Evolutionary conservation across 2,888 invertebrate genomes (phyloP), one percentile per base, ranked within the genome.

Genomic region (Deilephila porcellus): DNA sequence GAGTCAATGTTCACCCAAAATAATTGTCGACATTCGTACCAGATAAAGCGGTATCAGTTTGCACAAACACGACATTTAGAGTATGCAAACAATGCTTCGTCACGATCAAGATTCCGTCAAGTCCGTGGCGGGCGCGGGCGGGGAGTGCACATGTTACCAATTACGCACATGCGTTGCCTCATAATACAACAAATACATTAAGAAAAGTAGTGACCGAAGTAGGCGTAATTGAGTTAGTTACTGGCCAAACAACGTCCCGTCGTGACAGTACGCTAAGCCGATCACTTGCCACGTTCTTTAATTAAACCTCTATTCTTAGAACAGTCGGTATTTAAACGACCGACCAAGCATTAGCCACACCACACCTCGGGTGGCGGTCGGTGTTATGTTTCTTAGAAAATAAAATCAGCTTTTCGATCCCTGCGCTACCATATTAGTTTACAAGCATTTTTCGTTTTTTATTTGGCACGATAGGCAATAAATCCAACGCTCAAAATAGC

Each of bases 1-100:
- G 88, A 91, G 91, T 92, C 89, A 92, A 91, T 91, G 90, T 89
- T 90, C 90, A 88, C 87, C 88, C 85, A 86, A 91, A 93, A 91
- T 91, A 89, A 93, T 92, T 90, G 88, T 86, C 86, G 80, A 88
- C 90, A 90, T 91, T 90, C 87, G 87, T 86, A 82, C 78, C 79
- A 85, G 91, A 90, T 92, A 91, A 83, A 79, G 85, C 81, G 81
- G 76, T 90, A 90, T 90, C 88, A 87, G 85, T 86, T 85, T 82
- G 85, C 84, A 84, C 90, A 92, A 93, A 93, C 92, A 91, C 81
- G 80, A 81, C 87, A 93, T 92, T 91, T 92, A 88, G 93, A 93
- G 91, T 91, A 91, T 84, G 90, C 90, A 90, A 92, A 93, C 91
- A 92, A 82, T 85, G 86, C 86, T 87, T 87, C 85, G 83, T 87